These are phyloP conservation scores for Laticauda laticaudata DNA, from an alignment of 2,113 vertebrate genomes.

Conservation along the genomic window DNA sequence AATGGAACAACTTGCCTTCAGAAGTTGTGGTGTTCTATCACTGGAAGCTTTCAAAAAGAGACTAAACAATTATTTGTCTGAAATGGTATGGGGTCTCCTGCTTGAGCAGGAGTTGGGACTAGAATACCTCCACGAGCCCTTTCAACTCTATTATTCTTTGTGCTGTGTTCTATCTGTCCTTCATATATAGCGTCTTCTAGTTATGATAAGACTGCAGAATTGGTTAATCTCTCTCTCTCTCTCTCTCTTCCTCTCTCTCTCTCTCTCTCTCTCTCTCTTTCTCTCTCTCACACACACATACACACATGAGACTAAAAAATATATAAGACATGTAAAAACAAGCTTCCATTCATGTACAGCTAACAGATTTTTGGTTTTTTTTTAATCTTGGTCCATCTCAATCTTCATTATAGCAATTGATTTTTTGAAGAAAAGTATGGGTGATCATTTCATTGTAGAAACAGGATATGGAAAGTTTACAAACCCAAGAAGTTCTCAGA, in stretches of 20 bases:
- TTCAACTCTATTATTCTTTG: neutral
- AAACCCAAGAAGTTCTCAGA: neutral
- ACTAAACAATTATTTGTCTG: neutral
- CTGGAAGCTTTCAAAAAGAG: neutral
- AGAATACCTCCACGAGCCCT: neutral
- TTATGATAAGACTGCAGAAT: neutral
- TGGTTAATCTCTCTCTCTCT: neutral
- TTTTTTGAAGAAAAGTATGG: neutral
- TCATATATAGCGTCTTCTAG: neutral
- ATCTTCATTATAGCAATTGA: neutral
- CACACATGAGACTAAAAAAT: too few relatives aligned
- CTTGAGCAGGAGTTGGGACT: neutral
- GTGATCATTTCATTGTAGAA: neutral
- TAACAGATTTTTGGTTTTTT: neutral
- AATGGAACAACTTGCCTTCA: neutral
- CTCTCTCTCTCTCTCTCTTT: too few relatives aligned
- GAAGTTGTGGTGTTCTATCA: neutral
- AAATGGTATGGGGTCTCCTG: neutral
- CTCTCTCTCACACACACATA: too few relatives aligned
- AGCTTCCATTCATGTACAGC: neutral
- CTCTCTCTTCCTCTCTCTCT: too few relatives aligned
- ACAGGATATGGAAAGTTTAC: neutral
- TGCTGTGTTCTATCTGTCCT: neutral
- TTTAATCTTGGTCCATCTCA: neutral
- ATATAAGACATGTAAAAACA: neutral